Evolutionary conservation across 2,113 vertebrate species (phyloP).

Genomic region (Ancistrus triradiatus): DNA sequence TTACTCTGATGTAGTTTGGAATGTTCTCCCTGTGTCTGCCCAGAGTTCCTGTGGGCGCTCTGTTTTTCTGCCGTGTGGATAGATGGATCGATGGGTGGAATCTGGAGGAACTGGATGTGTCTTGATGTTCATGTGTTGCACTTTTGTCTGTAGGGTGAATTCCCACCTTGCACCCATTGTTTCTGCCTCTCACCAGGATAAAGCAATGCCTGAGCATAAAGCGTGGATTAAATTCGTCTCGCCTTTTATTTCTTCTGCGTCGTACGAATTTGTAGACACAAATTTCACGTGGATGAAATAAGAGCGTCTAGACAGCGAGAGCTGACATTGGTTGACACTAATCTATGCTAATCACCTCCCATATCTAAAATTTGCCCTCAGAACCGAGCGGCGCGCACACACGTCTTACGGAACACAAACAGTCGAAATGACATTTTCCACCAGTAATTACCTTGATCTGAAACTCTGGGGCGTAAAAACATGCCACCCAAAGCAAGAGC

Average conservation of each 20-base stretch:
- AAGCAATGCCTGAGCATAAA: too few species aligned
- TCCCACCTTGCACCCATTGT: too few species aligned
- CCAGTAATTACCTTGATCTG: not conserved
- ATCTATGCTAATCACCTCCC: not conserved
- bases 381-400: not conserved
- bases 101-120: too few species aligned
- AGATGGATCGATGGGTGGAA: too few species aligned
- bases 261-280: not conserved
- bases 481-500: not conserved
- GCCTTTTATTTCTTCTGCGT: not conserved
- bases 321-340: conserved; percentile 6
- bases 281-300: not conserved
- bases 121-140: too few species aligned
- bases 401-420: not conserved
- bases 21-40: too few species aligned
- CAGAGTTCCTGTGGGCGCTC: too few species aligned
- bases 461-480: not conserved
- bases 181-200: too few species aligned
- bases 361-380: not conserved
- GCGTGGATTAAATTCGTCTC: too few species aligned
- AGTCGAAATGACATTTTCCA: not conserved
- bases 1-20: too few species aligned
- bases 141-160: too few species aligned
- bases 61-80: too few species aligned
- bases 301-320: not conserved